Evolutionary conservation across 2,888 invertebrate species (phyloP).

Genomic region (Cryptocephalus moraei): DNA sequence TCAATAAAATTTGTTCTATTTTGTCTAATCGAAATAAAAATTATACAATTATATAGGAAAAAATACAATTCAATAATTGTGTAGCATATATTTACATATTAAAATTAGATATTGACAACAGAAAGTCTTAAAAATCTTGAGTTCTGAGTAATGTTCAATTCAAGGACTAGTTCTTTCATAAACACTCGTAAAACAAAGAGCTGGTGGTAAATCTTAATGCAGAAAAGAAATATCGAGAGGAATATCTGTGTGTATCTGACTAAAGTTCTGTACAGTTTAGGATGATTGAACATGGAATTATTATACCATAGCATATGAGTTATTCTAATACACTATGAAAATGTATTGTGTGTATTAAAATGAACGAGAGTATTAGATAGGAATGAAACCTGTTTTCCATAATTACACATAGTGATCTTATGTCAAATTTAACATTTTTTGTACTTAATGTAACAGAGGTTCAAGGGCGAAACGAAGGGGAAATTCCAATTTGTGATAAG

Average conservation of each 20-base stretch:
- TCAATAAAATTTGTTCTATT: too few relatives aligned
- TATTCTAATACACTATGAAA: too few relatives aligned
- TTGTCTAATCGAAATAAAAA: too few relatives aligned
- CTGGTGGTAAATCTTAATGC: neutral
- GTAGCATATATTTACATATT: conserved; percentile 22
- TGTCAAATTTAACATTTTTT: conserved; percentile 2
- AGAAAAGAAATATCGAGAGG: neutral
- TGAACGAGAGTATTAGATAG: neutral
- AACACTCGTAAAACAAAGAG: neutral
- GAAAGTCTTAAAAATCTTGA: conserved; percentile 21
- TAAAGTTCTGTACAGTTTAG: too few relatives aligned
- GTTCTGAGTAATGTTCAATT: conserved; percentile 17
- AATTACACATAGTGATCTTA: conserved; percentile 1
- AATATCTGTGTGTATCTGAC: too few relatives aligned
- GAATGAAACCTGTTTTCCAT: neutral
- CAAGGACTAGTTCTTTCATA: conserved; percentile 8
- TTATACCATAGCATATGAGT: too few relatives aligned
- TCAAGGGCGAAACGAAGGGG: too few relatives aligned
- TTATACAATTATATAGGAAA: conserved; percentile 6
- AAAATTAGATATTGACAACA: conserved; percentile 20
- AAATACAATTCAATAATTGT: conserved; percentile 18
- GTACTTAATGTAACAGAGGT: too few relatives aligned
- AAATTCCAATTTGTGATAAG: too few relatives aligned
- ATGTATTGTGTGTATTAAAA: neutral
- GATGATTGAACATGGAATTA: too few relatives aligned